Conservation (phyloP, 1,140 invertebrate species). For the Gryllus bimaculatus region DNA sequence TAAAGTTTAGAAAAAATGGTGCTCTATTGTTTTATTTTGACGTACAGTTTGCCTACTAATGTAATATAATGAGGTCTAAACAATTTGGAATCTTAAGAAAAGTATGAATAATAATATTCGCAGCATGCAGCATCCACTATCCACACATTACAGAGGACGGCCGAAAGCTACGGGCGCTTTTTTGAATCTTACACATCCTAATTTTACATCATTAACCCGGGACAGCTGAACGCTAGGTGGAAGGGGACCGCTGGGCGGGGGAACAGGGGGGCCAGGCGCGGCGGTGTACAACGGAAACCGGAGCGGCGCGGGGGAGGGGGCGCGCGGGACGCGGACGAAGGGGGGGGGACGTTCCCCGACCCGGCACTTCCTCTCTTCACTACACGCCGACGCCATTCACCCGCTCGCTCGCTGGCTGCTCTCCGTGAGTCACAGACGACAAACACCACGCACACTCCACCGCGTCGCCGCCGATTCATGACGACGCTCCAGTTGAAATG, state of each 20-base stretch:
- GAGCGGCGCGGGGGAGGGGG: background rate
- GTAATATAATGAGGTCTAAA: too few species aligned
- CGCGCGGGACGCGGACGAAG: background rate
- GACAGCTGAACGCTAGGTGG: background rate
- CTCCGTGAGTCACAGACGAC: background rate
- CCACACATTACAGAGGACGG: too few species aligned
- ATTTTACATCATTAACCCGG: background rate
- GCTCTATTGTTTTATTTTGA: too few species aligned
- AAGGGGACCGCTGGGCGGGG: too few species aligned
- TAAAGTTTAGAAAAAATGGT: too few species aligned
- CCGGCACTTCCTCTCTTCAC: background rate
- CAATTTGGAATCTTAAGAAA: too few species aligned
- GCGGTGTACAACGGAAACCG: background rate
- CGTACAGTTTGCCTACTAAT: too few species aligned
- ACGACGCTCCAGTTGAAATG: background rate
- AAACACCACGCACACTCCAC: background rate
- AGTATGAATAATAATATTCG: too few species aligned
- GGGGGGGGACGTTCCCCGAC: background rate
- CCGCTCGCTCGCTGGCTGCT: background rate
- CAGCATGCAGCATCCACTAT: too few species aligned
- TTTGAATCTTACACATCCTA: background rate
- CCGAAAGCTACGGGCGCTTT: background rate
- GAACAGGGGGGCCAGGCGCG: too few species aligned
- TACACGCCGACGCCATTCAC: background rate
- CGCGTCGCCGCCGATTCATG: background rate